Conservation (phyloP, 1,140 invertebrate genomes). For the Drosophila saltans region DNA sequence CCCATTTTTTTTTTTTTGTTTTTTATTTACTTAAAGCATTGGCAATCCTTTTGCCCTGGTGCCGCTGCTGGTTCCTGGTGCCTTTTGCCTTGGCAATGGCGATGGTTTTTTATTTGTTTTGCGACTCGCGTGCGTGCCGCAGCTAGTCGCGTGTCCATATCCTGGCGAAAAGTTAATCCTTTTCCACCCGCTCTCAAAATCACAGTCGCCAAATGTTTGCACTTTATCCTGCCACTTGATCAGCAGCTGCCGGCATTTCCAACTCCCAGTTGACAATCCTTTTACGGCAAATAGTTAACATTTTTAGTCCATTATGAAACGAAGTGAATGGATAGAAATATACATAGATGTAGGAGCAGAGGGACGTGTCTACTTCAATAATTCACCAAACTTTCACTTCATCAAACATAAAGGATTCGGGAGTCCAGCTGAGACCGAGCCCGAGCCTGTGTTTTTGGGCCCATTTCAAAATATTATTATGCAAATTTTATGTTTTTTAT, state of each 20-base stretch:
- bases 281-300: constrained; percentile 42
- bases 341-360: background rate
- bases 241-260: constrained; percentile 57
- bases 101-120: constrained; percentile 54
- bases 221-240: constrained; percentile 76
- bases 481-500: constrained; percentile 81
- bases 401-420: constrained; percentile 56
- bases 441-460: background rate
- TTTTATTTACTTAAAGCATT: constrained; percentile 59
- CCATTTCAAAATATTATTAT: constrained; percentile 77
- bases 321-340: background rate
- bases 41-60: constrained; percentile 63
- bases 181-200: constrained; percentile 55
- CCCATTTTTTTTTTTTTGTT: constrained; percentile 41
- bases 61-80: constrained; percentile 13
- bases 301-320: constrained; percentile 55
- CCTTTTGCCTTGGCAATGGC: constrained; percentile 3
- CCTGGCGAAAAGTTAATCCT: constrained; percentile 74
- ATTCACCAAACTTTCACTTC: constrained; percentile 80
- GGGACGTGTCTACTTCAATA: constrained; percentile 37
- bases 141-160: constrained; percentile 66
- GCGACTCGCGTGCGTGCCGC: constrained; percentile 60
- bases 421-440: constrained; percentile 58
- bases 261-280: constrained; percentile 64
- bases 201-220: constrained; percentile 66